Conservation (phyloP, 2,113 vertebrate species). For the Centropristis striata region DNA sequence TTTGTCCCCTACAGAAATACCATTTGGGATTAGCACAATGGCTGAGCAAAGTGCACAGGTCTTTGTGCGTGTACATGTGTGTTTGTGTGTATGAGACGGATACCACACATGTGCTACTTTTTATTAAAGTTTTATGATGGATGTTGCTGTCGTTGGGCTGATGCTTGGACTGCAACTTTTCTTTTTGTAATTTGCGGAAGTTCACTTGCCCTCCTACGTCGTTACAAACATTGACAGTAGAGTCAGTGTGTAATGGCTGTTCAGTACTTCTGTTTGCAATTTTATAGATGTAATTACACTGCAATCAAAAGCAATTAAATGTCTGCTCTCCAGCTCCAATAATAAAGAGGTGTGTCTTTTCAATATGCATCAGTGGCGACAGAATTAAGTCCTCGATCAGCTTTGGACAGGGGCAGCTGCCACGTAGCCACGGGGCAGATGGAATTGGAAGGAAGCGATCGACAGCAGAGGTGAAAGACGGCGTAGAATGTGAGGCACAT, state of each 20-base stretch:
- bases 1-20: constrained; percentile 11
- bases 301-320: constrained; percentile 40
- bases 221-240: neutral
- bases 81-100: constrained; percentile 5
- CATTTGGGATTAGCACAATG: constrained; percentile 17
- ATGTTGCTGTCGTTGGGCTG: constrained; percentile 29
- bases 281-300: constrained; percentile 29
- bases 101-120: neutral
- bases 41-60: constrained; percentile 29
- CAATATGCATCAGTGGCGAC: constrained; percentile 36
- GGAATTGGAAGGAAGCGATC: constrained; percentile 19
- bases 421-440: constrained; percentile 27
- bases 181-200: neutral
- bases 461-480: neutral
- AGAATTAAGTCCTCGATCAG: constrained; percentile 46
- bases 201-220: neutral
- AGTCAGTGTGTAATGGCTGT: neutral
- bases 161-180: neutral
- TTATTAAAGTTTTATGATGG: constrained; percentile 19
- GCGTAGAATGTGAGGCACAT: constrained; percentile 16
- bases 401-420: constrained; percentile 46
- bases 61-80: neutral
- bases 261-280: neutral
- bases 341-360: constrained; percentile 28
- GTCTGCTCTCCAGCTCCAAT: constrained; percentile 5